These are phyloP conservation scores for Isoperla grammatica DNA, from an alignment of 2,888 invertebrate species.

Conservation along the genomic window DNA sequence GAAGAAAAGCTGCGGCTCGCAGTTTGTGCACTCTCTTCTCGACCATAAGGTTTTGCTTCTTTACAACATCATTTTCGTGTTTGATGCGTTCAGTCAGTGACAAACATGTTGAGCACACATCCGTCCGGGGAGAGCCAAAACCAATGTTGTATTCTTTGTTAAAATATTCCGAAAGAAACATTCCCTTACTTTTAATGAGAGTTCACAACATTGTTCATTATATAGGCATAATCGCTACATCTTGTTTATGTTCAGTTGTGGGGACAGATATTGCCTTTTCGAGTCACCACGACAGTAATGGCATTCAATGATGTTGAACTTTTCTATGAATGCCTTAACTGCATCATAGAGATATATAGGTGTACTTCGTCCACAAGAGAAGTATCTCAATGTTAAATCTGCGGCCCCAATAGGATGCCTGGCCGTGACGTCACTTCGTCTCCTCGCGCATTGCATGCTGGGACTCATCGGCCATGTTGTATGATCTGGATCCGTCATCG, in stretches of 20 bases:
- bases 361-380: too few relatives aligned
- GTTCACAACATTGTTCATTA: conserved; percentile 15
- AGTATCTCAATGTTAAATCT: too few relatives aligned
- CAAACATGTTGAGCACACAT: conserved; percentile 26
- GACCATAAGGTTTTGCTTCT: conserved; percentile 4
- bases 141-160: conserved; percentile 2
- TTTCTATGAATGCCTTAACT: too few relatives aligned
- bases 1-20: conserved; percentile 4
- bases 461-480: too few relatives aligned
- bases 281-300: conserved; percentile 23
- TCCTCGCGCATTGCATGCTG: too few relatives aligned
- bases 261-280: conserved; percentile 23
- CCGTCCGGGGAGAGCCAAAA: conserved; percentile 6
- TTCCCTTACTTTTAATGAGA: background rate
- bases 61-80: conserved; percentile 17
- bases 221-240: conserved; percentile 21
- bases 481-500: too few relatives aligned
- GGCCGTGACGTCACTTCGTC: too few relatives aligned
- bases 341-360: too few relatives aligned
- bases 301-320: too few relatives aligned
- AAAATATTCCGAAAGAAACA: conserved; percentile 11
- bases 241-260: conserved; percentile 23
- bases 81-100: conserved; percentile 21
- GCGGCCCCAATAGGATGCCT: too few relatives aligned
- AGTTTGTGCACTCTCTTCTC: conserved; percentile 11